A percentile compares a stretch with the other conserved stretches of the same genome.
Conservation (phyloP, 30 jellyfish, hydroid and myxozoan species). For the Euphysa ruthae region DNA sequence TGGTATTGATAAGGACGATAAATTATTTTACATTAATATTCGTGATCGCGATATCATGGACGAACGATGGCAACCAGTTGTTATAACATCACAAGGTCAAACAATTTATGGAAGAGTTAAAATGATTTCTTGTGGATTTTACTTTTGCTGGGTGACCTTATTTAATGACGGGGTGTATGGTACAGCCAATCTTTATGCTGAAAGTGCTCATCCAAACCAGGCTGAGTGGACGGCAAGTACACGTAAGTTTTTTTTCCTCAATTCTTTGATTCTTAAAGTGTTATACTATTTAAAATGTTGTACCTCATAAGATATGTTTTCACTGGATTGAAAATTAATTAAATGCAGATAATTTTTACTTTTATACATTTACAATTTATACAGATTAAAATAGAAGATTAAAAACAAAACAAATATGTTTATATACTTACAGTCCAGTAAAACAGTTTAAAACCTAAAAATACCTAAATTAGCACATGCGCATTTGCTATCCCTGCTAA, state of each 20-base stretch:
- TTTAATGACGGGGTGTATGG: slow-evolving; percentile 1
- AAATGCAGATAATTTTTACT: no score
- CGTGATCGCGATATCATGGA: slow-evolving; percentile 7
- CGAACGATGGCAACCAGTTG: slow-evolving; percentile 22
- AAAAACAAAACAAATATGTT: no score
- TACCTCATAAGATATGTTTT: no score
- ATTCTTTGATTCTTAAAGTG: no score
- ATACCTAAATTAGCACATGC: no score
- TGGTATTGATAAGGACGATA: slow-evolving; percentile 13
- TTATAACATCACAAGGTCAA: neutral
- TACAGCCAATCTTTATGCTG: neutral
- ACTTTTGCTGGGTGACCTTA: slow-evolving; percentile 17
- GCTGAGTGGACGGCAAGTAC: slow-evolving; percentile 16
- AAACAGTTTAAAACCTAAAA: no score
- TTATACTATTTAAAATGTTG: no score
- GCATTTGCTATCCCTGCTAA: no score
- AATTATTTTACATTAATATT: slow-evolving; percentile 3
- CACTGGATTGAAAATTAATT: no score
- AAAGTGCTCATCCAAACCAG: neutral
- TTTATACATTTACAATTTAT: no score
- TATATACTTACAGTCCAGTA: no score
- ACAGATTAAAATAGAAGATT: no score
- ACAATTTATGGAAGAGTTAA: neutral
- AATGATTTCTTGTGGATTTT: slow-evolving; percentile 13
- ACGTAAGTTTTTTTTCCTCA: slow-evolving; percentile 10